Evolutionary conservation across 2,888 invertebrate genomes (phyloP).

Genomic region (Volucella inanis): DNA sequence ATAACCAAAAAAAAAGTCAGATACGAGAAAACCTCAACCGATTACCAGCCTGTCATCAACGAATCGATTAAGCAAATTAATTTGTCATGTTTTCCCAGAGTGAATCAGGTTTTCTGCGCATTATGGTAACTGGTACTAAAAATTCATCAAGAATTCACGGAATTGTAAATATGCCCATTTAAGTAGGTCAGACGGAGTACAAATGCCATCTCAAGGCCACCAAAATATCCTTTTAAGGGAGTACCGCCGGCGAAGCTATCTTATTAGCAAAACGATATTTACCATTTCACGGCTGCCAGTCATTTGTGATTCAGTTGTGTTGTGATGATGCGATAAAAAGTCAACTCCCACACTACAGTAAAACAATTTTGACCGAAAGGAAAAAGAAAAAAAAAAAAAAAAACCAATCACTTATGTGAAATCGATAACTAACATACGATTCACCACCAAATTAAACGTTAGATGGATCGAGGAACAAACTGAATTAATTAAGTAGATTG

Average conservation of each 20-base stretch:
- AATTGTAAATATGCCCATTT: slow-evolving; percentile 20
- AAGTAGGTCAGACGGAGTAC: slow-evolving; percentile 5
- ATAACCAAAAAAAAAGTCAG: slow-evolving; percentile 8
- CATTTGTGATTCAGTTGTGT: slow-evolving; percentile 38
- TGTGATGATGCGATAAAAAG: not conserved
- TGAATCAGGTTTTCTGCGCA: not conserved
- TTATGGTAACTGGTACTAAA: not conserved
- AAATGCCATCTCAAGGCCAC: slow-evolving; percentile 32
- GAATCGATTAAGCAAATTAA: slow-evolving; percentile 41
- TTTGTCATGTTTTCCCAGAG: slow-evolving; percentile 12
- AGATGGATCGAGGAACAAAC: not conserved
- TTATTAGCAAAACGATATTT: slow-evolving; percentile 29
- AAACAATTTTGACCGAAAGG: slow-evolving; percentile 21
- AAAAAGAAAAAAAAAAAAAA: slow-evolving; percentile 10
- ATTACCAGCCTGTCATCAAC: slow-evolving; percentile 13
- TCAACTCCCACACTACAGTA: slow-evolving; percentile 35
- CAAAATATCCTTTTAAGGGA: slow-evolving; percentile 37
- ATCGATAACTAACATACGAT: slow-evolving; percentile 23
- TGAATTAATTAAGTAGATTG: slow-evolving; percentile 6
- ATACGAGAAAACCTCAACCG: not conserved
- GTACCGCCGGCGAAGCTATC: not conserved
- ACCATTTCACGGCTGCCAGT: slow-evolving; percentile 55
- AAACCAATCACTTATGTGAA: slow-evolving; percentile 12
- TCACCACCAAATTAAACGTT: not conserved
- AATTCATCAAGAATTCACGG: slow-evolving; percentile 7